Conservation (phyloP, 2,113 vertebrate genomes). For the Xerus inauris region DNA sequence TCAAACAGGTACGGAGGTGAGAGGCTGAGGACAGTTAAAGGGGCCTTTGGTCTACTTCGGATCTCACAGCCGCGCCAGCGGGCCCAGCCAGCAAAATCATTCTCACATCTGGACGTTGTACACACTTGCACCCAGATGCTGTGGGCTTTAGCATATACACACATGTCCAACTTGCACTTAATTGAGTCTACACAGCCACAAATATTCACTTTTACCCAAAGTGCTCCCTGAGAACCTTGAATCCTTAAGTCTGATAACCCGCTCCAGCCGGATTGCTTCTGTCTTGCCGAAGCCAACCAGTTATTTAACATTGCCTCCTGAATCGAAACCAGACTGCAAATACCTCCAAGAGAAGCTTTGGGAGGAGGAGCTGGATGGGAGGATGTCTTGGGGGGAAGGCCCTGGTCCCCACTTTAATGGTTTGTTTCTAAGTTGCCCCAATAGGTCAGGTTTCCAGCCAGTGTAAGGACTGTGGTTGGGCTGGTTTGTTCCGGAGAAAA, state of each 20-base stretch:
- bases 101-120: conserved; percentile 8
- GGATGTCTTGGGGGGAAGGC: neutral
- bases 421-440: conserved; percentile 52
- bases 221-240: neutral
- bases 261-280: neutral
- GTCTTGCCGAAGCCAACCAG: neutral
- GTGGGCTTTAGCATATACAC: neutral
- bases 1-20: conserved; percentile 41
- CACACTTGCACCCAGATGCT: neutral
- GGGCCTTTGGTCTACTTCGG: neutral
- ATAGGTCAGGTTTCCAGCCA: conserved; percentile 29
- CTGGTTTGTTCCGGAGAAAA: neutral
- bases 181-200: conserved; percentile 12
- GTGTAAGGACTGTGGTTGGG: neutral
- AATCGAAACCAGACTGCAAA: conserved; percentile 70
- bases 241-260: neutral
- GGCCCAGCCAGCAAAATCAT: neutral
- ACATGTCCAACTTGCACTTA: neutral
- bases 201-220: conserved; percentile 40
- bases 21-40: neutral
- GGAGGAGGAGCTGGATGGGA: neutral
- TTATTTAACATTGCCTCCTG: conserved; percentile 55
- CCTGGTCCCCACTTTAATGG: conserved; percentile 51
- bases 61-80: neutral
- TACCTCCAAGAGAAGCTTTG: neutral